Evolutionary conservation across 1,140 invertebrate species (phyloP).

Genomic region (Drosophila carrolli): DNA sequence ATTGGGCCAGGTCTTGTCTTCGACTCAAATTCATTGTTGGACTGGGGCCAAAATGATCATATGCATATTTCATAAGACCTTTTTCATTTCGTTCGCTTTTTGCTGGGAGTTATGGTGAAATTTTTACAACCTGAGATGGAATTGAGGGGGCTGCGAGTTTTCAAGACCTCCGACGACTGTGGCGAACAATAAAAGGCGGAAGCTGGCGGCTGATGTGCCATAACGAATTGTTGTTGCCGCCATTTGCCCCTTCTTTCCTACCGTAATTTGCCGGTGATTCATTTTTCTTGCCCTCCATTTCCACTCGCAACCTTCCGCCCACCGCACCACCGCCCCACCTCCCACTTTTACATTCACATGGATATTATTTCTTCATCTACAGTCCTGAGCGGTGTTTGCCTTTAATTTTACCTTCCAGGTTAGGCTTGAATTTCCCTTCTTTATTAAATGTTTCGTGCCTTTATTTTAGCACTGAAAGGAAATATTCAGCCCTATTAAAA

Average conservation of each 20-base stretch:
- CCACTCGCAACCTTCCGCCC: constrained; percentile 7
- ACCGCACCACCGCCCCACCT: background rate
- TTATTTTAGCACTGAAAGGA: background rate
- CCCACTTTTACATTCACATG: constrained; percentile 3
- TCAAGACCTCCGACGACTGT: constrained; percentile 8
- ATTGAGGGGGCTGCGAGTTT: constrained; percentile 14
- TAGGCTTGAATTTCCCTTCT: constrained; percentile 15
- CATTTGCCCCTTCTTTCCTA: constrained; percentile 71
- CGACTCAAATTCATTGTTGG: background rate
- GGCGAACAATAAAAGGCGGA: constrained; percentile 42
- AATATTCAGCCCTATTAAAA: no score
- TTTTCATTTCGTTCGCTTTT: constrained; percentile 51
- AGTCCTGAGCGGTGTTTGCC: background rate
- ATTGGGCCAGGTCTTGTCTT: background rate
- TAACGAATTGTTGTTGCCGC: constrained; percentile 71
- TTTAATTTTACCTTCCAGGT: background rate
- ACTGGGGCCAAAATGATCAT: constrained; percentile 68
- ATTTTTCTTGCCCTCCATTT: constrained; percentile 53
- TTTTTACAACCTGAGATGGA: constrained; percentile 65
- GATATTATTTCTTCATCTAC: constrained; percentile 31
- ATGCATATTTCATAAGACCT: constrained; percentile 80
- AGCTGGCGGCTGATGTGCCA: constrained; percentile 51
- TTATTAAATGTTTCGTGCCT: constrained; percentile 53
- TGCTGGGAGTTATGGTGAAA: constrained; percentile 56
- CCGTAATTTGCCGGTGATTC: constrained; percentile 80